phyloP scores from a whole-genome alignment of 2,797 vertebrate species.

The Neosalanx taihuensis region DNA sequence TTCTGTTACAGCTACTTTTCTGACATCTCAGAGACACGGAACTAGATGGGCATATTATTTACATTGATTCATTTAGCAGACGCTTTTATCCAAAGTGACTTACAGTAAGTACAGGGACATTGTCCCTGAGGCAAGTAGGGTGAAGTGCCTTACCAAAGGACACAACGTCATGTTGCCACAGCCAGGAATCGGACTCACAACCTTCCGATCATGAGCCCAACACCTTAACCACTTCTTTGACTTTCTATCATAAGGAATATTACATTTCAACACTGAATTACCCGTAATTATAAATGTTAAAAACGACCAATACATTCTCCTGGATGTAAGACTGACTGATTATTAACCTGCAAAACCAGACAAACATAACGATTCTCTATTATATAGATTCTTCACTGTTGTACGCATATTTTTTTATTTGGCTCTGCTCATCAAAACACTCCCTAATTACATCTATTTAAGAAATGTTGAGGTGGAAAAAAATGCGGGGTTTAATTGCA shows the following conservation, averaged over 20 bases:
- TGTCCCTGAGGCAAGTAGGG: too few species aligned
- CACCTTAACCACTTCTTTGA: too few species aligned
- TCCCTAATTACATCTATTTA: slow-evolving; percentile 75
- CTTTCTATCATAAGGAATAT: not conserved
- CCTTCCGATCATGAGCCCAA: too few species aligned
- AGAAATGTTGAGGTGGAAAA: slow-evolving; percentile 65
- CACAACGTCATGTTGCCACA: too few species aligned
- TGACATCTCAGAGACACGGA: not conserved
- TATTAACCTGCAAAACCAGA: not conserved
- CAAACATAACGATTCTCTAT: not conserved
- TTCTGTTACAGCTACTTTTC: not conserved
- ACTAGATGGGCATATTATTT: not conserved
- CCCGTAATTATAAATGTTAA: not conserved
- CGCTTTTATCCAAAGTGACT: too few species aligned
- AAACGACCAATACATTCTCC: not conserved
- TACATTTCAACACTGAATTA: not conserved
- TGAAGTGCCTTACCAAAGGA: too few species aligned
- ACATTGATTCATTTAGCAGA: too few species aligned
- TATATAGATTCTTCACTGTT: not conserved
- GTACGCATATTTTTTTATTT: slow-evolving; percentile 61
- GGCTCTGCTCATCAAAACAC: slow-evolving; percentile 66
- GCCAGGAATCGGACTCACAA: too few species aligned
- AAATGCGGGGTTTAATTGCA: slow-evolving; percentile 76
- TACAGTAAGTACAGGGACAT: too few species aligned
- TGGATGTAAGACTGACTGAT: not conserved